Conservation (phyloP, 2,113 vertebrate species). For the Prochilodus magdalenae region DNA sequence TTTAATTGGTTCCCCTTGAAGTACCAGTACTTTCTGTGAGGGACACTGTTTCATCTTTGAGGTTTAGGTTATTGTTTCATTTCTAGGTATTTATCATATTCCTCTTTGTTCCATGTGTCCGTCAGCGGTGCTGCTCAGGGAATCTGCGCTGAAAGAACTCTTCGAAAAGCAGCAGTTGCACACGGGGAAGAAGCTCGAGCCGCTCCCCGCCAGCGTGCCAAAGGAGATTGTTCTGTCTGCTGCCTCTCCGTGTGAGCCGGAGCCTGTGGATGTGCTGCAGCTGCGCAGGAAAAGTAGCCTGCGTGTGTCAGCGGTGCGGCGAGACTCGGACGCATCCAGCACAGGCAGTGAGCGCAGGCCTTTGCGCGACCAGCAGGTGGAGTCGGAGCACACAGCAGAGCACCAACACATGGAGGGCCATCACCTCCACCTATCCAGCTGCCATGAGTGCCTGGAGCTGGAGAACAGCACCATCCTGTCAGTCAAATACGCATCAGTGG, state of each 20-base stretch:
- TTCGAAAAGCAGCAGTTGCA: slow-evolving; percentile 50
- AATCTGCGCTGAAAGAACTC: slow-evolving; percentile 73
- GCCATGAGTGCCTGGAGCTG: slow-evolving; percentile 89
- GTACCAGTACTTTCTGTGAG: no score
- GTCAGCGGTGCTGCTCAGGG: slow-evolving; percentile 84
- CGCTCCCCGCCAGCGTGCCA: background rate
- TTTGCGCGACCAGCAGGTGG: slow-evolving; percentile 29
- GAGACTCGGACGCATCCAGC: background rate
- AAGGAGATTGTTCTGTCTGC: background rate
- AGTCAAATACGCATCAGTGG: slow-evolving; percentile 85
- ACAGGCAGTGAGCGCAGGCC: slow-evolving; percentile 17
- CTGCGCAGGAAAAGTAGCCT: slow-evolving; percentile 55
- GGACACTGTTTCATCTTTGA: no score
- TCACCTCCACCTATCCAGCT: slow-evolving; percentile 90
- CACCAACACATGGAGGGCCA: slow-evolving; percentile 71
- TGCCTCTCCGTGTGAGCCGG: slow-evolving; percentile 5
- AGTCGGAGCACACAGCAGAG: slow-evolving; percentile 31
- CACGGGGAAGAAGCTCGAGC: slow-evolving; percentile 1
- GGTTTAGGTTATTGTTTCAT: no score
- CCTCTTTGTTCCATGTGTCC: slow-evolving; percentile 3
- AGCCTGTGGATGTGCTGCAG: background rate
- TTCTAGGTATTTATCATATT: background rate
- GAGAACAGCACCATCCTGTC: slow-evolving; percentile 95
- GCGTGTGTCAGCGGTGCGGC: slow-evolving; percentile 16
- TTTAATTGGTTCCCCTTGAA: no score